Base-by-base conservation (phyloP, 2,888 invertebrate genomes). In the Drosophila monieri region DNA sequence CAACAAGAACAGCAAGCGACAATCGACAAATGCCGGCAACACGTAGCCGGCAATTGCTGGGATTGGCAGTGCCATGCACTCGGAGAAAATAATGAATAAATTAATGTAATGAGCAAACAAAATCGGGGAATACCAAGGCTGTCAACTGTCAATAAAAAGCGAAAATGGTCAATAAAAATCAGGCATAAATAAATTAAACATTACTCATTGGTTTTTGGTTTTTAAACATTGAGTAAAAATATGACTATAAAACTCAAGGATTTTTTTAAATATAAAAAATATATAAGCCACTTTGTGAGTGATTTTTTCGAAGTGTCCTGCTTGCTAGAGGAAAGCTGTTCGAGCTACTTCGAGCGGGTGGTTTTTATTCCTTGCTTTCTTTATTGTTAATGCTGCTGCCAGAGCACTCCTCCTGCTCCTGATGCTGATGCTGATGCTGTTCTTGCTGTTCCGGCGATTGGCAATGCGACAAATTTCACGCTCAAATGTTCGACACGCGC, bases 401-500 rank as follows among this genome's bases (percentile, higher is more conserved):
- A 30, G 23, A 44, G 54, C 25, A 5, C 21, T 32, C 25, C 41
- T 32, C n/a, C 18, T 30, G 53, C 9, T 32, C 44, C 2, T 35
- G 54, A n/a, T 35, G 12, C 6, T 35, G 48, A n/a, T 56, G 48
- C 12, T 49, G 49, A 14, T 35, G 55, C n/a, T 58, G 59, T 47
- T 32, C 23, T 32, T 62, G 27, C 23, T 51, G 56, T 52, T 32
- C 35, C 6, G n/a, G 35, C 35, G 35, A 35, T 51, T 49, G 69
- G 48, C 69, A 73, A 73, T 77, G 79, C 87, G 79, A 81, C 85
- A 85, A 80, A 81, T 86, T 84, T 74, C 65, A 48, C 77, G 85
- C 88, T 88, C 88, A 81, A 88, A 77, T 81, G 88, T 89, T 88
- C 73, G 88, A 88, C 60, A 62, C 67, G 81, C 75, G 86, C 77